Conservation (phyloP, 92 coral and sea anemone species). For the Siderastrea radians region DNA sequence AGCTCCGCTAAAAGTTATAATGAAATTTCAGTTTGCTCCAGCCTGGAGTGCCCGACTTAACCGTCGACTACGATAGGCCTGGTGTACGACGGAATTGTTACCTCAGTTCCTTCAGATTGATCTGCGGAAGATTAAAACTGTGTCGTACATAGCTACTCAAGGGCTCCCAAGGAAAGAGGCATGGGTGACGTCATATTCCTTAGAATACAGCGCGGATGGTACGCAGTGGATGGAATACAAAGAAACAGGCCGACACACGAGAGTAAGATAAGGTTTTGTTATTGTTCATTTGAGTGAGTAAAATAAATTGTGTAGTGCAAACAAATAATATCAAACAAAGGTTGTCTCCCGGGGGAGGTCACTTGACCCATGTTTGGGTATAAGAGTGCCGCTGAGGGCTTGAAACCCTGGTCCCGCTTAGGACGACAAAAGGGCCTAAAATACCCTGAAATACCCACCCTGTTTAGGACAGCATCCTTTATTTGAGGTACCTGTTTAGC, state of each 20-base stretch:
- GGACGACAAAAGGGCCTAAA: too few species aligned
- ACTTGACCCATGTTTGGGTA: too few species aligned
- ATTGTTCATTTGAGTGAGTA: too few species aligned
- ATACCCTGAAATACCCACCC: too few species aligned
- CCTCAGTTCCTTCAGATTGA: background rate
- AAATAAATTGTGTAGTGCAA: too few species aligned
- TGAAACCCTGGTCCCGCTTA: too few species aligned
- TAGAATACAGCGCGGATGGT: constrained; percentile 21
- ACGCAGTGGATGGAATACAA: background rate
- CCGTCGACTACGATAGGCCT: background rate
- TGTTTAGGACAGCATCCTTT: too few species aligned
- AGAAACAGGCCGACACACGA: background rate
- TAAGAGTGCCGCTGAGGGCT: too few species aligned
- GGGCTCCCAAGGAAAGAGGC: background rate
- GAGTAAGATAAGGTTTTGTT: background rate
- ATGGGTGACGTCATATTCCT: constrained; percentile 20
- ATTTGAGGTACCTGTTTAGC: too few species aligned
- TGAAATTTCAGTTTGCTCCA: constrained; percentile 3
- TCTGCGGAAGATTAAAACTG: background rate
- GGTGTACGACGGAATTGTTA: background rate
- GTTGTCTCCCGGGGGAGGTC: too few species aligned
- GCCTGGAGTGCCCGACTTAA: background rate
- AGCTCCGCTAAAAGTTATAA: background rate
- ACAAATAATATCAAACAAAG: too few species aligned
- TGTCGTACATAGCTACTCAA: constrained; percentile 14